Evolutionary conservation across 2,113 vertebrate species (phyloP).

Genomic region (Hippocampus abdominalis): DNA sequence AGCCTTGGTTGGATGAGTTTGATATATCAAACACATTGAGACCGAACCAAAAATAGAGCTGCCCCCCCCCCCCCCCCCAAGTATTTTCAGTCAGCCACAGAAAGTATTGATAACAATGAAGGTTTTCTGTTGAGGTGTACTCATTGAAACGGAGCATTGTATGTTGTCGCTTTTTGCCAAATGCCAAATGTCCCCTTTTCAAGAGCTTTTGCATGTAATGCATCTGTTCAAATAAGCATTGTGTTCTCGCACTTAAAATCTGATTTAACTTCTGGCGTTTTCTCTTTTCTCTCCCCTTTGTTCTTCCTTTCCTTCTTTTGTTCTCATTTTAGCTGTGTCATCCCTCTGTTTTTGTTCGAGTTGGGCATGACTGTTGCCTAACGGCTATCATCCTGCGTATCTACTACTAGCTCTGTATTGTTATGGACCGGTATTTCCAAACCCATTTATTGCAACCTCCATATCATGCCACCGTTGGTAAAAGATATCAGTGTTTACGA

Average conservation of each 20-base stretch:
- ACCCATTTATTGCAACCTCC: conserved; percentile 41
- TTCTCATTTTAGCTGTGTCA: conserved; percentile 50
- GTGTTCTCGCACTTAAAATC: conserved; percentile 36
- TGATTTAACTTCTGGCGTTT: conserved; percentile 51
- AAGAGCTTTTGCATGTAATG: neutral
- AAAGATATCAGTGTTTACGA: conserved; percentile 44
- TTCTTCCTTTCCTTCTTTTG: conserved; percentile 61
- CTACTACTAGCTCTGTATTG: conserved; percentile 80
- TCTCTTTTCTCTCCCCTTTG: conserved; percentile 39
- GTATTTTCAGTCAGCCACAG: neutral
- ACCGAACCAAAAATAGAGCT: too few species aligned
- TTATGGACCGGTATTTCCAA: conserved; percentile 39
- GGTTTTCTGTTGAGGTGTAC: neutral
- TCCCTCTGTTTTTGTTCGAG: conserved; percentile 67
- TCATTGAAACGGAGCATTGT: neutral
- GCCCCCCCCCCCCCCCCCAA: fast-evolving
- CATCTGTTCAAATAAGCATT: neutral
- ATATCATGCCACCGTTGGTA: conserved; percentile 46
- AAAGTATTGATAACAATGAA: neutral
- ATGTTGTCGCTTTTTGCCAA: neutral
- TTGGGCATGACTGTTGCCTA: conserved; percentile 81
- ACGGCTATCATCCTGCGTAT: conserved; percentile 64
- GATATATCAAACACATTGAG: too few species aligned
- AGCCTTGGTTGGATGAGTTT: too few species aligned
- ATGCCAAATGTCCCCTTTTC: neutral